Conservation (phyloP, 2,797 vertebrate species). For the Neosalanx taihuensis region DNA sequence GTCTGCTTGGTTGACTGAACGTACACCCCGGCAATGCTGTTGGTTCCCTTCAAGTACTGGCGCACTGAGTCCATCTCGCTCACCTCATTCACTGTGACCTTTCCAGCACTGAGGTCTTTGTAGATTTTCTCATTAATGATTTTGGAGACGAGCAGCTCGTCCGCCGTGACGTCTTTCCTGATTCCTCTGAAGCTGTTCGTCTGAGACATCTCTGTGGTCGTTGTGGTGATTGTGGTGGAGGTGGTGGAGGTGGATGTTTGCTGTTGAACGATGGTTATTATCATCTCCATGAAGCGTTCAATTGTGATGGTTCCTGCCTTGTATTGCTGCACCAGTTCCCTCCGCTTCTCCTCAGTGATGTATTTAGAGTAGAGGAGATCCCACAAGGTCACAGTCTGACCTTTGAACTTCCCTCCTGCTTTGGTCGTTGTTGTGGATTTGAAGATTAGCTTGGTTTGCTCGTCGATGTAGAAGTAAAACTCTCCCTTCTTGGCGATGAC, state of each 20-base stretch:
- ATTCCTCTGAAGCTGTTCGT: conserved; percentile 59
- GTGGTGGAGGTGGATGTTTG: neutral
- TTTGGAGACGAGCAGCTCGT: conserved; percentile 70
- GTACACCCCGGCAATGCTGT: conserved; percentile 77
- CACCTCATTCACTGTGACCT: conserved; percentile 70
- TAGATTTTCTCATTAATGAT: conserved; percentile 74
- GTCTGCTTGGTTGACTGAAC: conserved; percentile 64
- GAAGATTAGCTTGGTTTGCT: conserved; percentile 50
- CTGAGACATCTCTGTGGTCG: conserved; percentile 6
- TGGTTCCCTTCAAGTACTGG: conserved; percentile 78
- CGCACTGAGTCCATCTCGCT: conserved; percentile 77
- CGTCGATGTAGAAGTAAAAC: conserved; percentile 37
- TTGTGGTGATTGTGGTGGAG: conserved; percentile 3
- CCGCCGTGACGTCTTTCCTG: conserved; percentile 66
- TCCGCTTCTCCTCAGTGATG: conserved; percentile 70
- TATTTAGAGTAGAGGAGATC: conserved; percentile 80
- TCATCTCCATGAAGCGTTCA: conserved; percentile 56
- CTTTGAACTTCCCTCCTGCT: conserved; percentile 57
- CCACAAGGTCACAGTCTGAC: conserved; percentile 73
- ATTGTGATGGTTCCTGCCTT: conserved; percentile 55
- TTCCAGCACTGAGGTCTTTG: conserved; percentile 68
- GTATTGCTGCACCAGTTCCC: conserved; percentile 72
- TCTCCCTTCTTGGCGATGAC: conserved; percentile 45
- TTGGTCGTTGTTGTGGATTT: conserved; percentile 44
- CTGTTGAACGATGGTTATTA: conserved; percentile 59